Evolutionary conservation across 2,797 vertebrate genomes (phyloP), one percentile per base, ranked within the genome.

Genomic region (Neosilurus mollespiculum): DNA sequence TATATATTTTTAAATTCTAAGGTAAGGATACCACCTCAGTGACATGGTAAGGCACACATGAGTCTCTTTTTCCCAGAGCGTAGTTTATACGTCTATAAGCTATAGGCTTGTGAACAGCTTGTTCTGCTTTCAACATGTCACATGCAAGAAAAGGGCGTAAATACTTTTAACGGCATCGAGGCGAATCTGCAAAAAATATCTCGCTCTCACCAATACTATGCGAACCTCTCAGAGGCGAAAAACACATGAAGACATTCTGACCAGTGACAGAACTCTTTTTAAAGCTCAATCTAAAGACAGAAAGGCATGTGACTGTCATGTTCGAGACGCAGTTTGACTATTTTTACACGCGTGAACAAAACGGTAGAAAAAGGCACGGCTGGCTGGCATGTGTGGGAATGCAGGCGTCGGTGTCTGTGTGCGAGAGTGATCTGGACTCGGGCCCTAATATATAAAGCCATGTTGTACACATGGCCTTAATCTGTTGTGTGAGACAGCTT

Each of bases 231-330:
- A 7, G 59, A 34, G 76, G 75, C 26, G 2, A 59, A 70, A 75
- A 82, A 67, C 70, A 80, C 86, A 86, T 61, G 51, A 81, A 86
- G 84, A 82, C 83, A 87, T 84, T 87, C 86, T 86, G 83, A 69
- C 84, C 83, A 84, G 82, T 70, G 86, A 84, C 87, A 84, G 78
- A 86, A 87, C 61, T 77, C 81, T 88, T 89, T 87, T 89, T 88
- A 58, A 88, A 87, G 84, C 85, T 76, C 82, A 80, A 84, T 87
- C 88, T 88, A 89, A 88, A 88, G 88, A 24, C 66, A 82, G 88
- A 86, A 86, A 75, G 43, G 76, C 88, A 73, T 87, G 86, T 88
- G 86, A 88, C 86, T 67, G 83, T 80, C 79, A 76, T 82, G 78
- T 83, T 81, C 56, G 75, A 86, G 86, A 72, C 81, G 78, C 82